Evolutionary conservation across 2,113 vertebrate genomes (phyloP).

Genomic region (Neogobius melanostomus): DNA sequence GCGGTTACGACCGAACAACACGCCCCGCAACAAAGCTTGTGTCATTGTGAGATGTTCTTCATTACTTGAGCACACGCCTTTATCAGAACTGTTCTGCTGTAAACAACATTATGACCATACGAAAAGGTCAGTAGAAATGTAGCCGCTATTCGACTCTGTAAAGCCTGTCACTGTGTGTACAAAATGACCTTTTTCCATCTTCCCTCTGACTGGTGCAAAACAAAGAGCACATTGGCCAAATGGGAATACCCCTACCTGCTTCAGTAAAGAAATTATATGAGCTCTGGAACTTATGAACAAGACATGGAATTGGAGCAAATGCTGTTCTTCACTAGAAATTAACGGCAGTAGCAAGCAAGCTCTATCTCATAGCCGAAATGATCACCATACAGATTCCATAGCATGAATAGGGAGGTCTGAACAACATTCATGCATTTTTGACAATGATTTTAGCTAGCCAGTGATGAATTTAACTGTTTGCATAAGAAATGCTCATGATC

Average conservation of each 20-base stretch:
- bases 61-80: slow-evolving; percentile 30
- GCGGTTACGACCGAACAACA: too few species aligned
- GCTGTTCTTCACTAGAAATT: neutral
- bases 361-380: too few species aligned
- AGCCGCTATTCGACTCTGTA: slow-evolving; percentile 17
- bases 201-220: slow-evolving; percentile 16
- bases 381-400: too few species aligned
- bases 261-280: neutral
- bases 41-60: slow-evolving; percentile 17
- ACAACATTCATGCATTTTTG: too few species aligned
- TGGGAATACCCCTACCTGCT: slow-evolving; percentile 1
- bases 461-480: too few species aligned
- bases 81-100: slow-evolving; percentile 13
- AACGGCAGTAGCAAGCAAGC: too few species aligned
- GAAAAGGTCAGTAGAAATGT: slow-evolving; percentile 30
- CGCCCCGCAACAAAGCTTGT: too few species aligned
- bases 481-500: too few species aligned
- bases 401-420: too few species aligned
- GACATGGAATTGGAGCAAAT: neutral
- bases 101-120: slow-evolving; percentile 18
- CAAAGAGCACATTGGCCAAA: slow-evolving; percentile 10
- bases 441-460: too few species aligned
- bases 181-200: slow-evolving; percentile 35
- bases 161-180: slow-evolving; percentile 8
- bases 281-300: neutral